A percentile compares a stretch with the other conserved stretches of the same genome.
These are phyloP conservation scores for Dicaeum eximium DNA, from an alignment of 2,113 vertebrate species.

Conservation along the genomic window DNA sequence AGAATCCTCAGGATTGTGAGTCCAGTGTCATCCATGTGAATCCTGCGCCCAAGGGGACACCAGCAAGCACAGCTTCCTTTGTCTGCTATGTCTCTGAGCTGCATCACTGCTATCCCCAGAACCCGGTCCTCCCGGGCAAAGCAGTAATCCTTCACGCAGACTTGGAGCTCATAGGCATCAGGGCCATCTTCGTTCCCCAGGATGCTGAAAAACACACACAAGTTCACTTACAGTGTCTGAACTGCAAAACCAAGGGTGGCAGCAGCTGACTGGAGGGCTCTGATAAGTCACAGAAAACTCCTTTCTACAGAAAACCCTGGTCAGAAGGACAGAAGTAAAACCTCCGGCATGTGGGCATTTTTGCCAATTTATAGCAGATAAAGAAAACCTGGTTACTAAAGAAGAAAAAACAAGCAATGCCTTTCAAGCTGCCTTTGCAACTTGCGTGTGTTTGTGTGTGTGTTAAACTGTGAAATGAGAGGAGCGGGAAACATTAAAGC, in stretches of 20 bases:
- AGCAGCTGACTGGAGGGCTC: neutral
- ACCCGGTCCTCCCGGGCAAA: constrained; percentile 94
- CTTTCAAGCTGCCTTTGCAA: neutral
- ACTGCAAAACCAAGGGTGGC: neutral
- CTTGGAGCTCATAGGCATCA: constrained; percentile 93
- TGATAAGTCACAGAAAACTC: neutral
- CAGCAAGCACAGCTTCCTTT: constrained; percentile 93
- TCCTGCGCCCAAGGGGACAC: constrained; percentile 87
- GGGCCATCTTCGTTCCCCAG: constrained; percentile 91
- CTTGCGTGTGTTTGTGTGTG: neutral
- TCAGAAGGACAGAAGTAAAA: neutral
- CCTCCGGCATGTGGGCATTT: neutral
- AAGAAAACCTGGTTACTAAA: neutral
- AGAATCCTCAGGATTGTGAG: constrained; percentile 93
- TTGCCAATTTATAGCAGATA: neutral
- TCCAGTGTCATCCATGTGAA: constrained; percentile 95
- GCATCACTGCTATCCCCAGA: constrained; percentile 88
- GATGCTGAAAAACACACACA: constrained; percentile 71
- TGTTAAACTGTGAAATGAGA: neutral
- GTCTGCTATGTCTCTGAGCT: constrained; percentile 86
- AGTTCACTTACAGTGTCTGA: neutral
- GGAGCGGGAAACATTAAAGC: neutral
- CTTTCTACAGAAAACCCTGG: neutral
- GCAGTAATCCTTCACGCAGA: constrained; percentile 97
- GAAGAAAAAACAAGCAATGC: neutral